Evolutionary conservation across 2,888 invertebrate species (phyloP), one percentile per base, ranked within the genome.

Genomic region (Cheilosia grossa): DNA sequence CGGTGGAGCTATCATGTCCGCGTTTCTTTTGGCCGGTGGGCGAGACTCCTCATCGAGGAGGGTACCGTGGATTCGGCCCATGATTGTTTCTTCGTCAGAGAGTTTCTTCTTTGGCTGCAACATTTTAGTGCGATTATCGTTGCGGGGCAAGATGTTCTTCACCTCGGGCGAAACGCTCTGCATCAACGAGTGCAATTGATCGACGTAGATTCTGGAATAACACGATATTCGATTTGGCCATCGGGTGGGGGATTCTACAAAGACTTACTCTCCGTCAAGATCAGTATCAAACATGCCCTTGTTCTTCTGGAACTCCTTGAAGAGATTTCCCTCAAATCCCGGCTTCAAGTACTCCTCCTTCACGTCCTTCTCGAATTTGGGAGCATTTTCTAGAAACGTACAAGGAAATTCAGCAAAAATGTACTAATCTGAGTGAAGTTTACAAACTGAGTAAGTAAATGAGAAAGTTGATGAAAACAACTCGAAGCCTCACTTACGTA

Each of bases 261-360:
- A 1, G 13, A 37, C 89, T 89, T 90, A 94, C 94, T 93, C 93
- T 89, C 93, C 94, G 92, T 94, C 94, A 87, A 94, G 89, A 88
- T 94, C 93, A 58, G 90, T 90, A 88, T 94, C 94, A 30, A 90
- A 75, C 9, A 90, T 87, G 10, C 83, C 89, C 70, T 89, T 91
- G 87, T 87, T 89, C 87, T 90, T 89, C 47, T 89, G 88, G 75
- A 90, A 90, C 40, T 91, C 89, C 81, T 91, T 89, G 0, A 90
- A 70, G 27, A 91, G 88, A 70, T 89, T 88, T 58, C 89, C 89
- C 82, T 92, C 92, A 54, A 91, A 92, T 0, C 91, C 93, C 1
- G 93, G 93, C 89, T 94, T 94, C 54, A 94, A 88, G 87, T 93
- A 93, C n/a, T 93, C 92, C 53, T 93, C 93, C 64, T 93, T 91